A percentile compares a stretch with the other conserved stretches of the same genome.
Conservation (phyloP, 2,888 invertebrate genomes). For the Odontothrips loti region DNA sequence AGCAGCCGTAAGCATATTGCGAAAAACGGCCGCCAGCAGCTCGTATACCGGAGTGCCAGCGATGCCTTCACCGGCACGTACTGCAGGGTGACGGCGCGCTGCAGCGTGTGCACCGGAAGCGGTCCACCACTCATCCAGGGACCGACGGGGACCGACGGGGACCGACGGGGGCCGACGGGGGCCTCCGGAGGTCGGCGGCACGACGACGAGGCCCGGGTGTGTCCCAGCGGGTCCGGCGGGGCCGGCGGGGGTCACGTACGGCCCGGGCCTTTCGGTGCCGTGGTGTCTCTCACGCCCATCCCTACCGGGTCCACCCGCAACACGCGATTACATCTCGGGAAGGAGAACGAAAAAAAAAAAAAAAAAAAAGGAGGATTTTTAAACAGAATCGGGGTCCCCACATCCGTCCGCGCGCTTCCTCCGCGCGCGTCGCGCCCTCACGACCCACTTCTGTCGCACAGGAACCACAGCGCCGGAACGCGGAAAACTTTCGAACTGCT, state of each 20-base stretch:
- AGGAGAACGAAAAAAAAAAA: not conserved
- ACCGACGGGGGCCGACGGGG: not conserved
- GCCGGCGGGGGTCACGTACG: not conserved
- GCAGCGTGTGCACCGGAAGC: not conserved
- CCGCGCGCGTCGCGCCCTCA: not conserved
- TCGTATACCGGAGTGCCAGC: too few species aligned
- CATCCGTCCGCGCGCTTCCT: not conserved
- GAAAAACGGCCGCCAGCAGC: too few species aligned
- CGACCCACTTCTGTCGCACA: not conserved
- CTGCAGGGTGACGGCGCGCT: too few species aligned
- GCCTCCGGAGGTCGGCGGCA: not conserved
- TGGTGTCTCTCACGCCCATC: not conserved
- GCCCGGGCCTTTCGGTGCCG: not conserved
- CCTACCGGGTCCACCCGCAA: not conserved
- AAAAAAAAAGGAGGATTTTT: not conserved
- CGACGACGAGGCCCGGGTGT: not conserved
- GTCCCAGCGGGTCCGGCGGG: not conserved
- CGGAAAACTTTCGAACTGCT: too few species aligned
- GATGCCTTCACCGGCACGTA: too few species aligned
- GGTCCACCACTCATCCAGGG: not conserved
- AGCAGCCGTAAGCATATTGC: too few species aligned
- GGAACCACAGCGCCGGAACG: not conserved
- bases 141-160: not conserved
- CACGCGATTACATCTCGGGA: constrained; percentile 14
- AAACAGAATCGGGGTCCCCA: not conserved